Conservation (phyloP, 2,797 vertebrate species). For the Harpagifer antarcticus region DNA sequence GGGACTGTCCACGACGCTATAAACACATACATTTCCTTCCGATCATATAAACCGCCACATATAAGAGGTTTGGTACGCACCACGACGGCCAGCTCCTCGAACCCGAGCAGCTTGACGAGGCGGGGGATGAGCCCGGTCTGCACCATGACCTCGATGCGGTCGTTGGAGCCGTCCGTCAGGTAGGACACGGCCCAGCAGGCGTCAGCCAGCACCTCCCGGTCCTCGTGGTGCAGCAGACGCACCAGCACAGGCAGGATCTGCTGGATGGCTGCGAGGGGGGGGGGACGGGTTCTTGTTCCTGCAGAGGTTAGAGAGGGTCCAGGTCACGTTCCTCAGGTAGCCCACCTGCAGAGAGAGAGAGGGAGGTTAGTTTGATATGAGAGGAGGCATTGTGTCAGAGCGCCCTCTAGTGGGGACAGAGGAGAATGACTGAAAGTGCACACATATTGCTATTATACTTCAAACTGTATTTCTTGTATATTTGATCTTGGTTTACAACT, state of each 20-base stretch:
- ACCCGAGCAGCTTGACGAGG: conserved; percentile 91
- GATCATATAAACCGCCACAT: neutral
- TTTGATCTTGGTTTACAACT: no score
- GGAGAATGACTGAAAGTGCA: neutral
- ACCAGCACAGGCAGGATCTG: conserved; percentile 92
- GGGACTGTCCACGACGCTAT: no score
- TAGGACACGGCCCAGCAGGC: conserved; percentile 97
- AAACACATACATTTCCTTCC: no score
- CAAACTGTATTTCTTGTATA: no score
- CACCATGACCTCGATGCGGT: conserved; percentile 95
- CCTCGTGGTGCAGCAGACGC: conserved; percentile 89
- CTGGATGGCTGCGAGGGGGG: conserved; percentile 87
- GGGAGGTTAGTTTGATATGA: neutral
- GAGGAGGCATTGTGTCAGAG: neutral
- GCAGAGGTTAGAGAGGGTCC: conserved; percentile 98
- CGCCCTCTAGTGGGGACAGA: conserved; percentile 56
- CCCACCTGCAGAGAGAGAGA: conserved; percentile 82
- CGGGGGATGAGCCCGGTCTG: conserved; percentile 89
- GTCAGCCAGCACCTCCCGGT: conserved; percentile 93
- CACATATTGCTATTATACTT: no score
- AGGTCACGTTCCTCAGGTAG: conserved; percentile 95
- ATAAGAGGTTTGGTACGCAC: conserved; percentile 76
- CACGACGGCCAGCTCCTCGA: conserved; percentile 89
- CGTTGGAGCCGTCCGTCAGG: conserved; percentile 96
- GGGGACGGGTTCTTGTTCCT: conserved; percentile 98